phyloP scores from a whole-genome alignment of 2,113 vertebrate genomes.

The Lamprotornis superbus region DNA sequence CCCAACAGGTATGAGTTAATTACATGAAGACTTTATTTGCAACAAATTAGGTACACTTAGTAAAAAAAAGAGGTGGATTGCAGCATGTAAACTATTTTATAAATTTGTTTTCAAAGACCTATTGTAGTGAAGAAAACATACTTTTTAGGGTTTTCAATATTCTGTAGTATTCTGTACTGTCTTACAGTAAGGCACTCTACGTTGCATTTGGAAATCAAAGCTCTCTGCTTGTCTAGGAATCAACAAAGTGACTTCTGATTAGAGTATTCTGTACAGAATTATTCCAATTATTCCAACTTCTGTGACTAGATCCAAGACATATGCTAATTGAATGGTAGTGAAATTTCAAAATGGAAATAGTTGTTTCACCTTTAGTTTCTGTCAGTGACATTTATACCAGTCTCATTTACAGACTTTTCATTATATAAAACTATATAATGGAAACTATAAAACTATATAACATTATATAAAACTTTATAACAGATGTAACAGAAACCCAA shows the following conservation, averaged over 20 bases:
- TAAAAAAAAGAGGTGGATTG: background rate
- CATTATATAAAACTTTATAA: background rate
- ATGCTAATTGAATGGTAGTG: background rate
- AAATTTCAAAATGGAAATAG: background rate
- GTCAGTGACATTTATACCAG: background rate
- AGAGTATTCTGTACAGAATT: background rate
- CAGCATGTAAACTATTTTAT: background rate
- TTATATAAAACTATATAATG: background rate
- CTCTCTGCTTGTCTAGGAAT: background rate
- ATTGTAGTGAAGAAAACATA: background rate
- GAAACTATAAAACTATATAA: background rate
- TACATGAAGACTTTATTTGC: background rate
- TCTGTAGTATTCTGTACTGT: background rate
- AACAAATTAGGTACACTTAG: background rate
- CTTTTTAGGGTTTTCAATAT: background rate
- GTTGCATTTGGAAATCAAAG: background rate
- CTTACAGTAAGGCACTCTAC: background rate
- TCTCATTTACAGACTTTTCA: background rate
- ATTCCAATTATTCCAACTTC: background rate
- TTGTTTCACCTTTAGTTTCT: background rate
- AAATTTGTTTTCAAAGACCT: slow-evolving; percentile 10
- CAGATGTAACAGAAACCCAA: background rate
- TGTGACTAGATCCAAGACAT: background rate
- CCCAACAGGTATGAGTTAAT: background rate
- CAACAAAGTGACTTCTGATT: background rate